Percentiles rank a stretch among this genome's conserved stretches.
Evolutionary conservation across 1,140 invertebrate species (phyloP).

Genomic region (Matsumurasca onukii): DNA sequence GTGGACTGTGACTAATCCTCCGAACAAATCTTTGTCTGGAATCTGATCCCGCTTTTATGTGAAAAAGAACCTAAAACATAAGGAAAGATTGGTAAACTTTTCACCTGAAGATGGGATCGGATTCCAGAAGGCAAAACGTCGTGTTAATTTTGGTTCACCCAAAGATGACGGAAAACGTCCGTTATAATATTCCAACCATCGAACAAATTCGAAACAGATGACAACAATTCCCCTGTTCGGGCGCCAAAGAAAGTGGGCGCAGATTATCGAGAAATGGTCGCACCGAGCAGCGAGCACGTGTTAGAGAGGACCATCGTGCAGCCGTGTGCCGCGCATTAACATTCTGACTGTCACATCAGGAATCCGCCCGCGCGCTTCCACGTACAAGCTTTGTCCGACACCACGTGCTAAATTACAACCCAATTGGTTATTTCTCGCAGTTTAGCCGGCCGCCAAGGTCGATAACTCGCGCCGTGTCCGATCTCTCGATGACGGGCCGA

Average conservation of each 20-base stretch:
- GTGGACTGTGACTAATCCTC: too few relatives aligned
- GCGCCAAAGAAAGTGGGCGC: background rate
- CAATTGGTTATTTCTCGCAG: slow-evolving; percentile 21
- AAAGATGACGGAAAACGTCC: too few relatives aligned
- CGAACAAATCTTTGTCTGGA: too few relatives aligned
- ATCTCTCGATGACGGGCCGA: background rate
- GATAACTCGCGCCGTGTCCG: background rate
- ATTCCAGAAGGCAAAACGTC: too few relatives aligned
- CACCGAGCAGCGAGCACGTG: background rate
- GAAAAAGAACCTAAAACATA: too few relatives aligned
- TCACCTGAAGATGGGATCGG: too few relatives aligned
- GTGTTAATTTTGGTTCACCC: too few relatives aligned
- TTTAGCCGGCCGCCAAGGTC: background rate
- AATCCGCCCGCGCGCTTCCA: background rate
- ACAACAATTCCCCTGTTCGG: background rate
- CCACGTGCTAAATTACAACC: slow-evolving; percentile 28
- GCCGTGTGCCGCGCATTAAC: slow-evolving; percentile 22
- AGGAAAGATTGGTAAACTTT: too few relatives aligned
- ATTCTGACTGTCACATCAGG: slow-evolving; percentile 17
- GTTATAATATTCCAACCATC: too few relatives aligned
- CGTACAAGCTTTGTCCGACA: slow-evolving; percentile 21
- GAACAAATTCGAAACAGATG: too few relatives aligned
- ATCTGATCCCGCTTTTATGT: too few relatives aligned
- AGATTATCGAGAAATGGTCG: background rate
- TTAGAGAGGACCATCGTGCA: too few relatives aligned